Conservation (phyloP, 2,113 vertebrate species). For the Copsychus sechellarum region DNA sequence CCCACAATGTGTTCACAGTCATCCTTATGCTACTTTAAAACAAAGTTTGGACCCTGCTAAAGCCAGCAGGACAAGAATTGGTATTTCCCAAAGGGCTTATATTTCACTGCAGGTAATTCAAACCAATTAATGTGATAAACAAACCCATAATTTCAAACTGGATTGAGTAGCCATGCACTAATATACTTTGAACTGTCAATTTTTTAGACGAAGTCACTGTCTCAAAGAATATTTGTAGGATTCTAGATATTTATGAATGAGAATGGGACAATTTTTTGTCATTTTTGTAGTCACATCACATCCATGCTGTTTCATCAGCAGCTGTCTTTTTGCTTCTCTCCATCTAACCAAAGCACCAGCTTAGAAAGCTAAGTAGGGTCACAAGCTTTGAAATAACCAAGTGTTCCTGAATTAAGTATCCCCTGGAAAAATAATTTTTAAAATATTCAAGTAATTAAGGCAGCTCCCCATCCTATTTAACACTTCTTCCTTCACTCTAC, state of each 20-base stretch:
- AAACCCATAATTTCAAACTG: constrained; percentile 11
- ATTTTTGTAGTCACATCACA: constrained; percentile 15
- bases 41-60: not conserved
- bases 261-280: constrained; percentile 6
- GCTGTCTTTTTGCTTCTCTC: constrained; percentile 30
- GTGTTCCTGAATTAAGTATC: not conserved
- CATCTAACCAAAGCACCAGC: not conserved
- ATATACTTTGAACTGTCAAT: constrained; percentile 18
- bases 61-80: not conserved
- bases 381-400: not conserved
- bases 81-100: not conserved
- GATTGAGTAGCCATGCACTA: not conserved
- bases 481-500: not conserved
- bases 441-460: not conserved
- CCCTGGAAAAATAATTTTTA: not conserved
- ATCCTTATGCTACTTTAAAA: not conserved
- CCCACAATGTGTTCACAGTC: not conserved
- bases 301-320: not conserved
- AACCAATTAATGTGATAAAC: constrained; percentile 33
- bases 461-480: constrained; percentile 6
- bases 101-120: constrained; percentile 48
- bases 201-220: constrained; percentile 35
- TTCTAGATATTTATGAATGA: not conserved
- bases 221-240: constrained; percentile 36
- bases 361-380: constrained; percentile 19